Evolutionary conservation across 64 coral and sea anemone species (phyloP).

Genomic region (Montipora capricornis): DNA sequence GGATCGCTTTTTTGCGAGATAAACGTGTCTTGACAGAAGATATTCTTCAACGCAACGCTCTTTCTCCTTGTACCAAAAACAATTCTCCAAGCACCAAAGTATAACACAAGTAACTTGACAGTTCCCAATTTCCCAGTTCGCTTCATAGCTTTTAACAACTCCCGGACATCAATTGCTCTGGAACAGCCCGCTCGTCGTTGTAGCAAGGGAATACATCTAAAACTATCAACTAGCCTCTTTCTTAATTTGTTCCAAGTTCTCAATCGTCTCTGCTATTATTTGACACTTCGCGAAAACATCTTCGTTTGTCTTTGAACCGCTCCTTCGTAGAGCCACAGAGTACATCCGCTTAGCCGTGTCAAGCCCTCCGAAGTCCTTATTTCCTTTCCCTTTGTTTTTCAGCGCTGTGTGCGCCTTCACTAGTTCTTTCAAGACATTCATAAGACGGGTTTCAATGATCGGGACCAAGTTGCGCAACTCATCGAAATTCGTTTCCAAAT

Average conservation of each 20-base stretch:
- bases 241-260: constrained; percentile 36
- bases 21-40: no score
- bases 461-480: constrained; percentile 78
- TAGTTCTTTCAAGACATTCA: constrained; percentile 79
- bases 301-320: neutral
- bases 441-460: constrained; percentile 83
- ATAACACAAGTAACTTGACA: no score
- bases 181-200: no score
- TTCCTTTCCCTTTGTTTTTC: constrained; percentile 69
- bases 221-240: neutral
- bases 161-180: no score
- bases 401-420: constrained; percentile 74
- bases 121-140: no score
- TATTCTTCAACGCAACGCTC: no score
- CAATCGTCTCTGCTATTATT: constrained; percentile 29
- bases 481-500: neutral
- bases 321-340: constrained; percentile 78
- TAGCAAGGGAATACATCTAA: no score
- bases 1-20: no score
- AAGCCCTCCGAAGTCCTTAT: constrained; percentile 17
- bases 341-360: constrained; percentile 84
- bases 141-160: no score
- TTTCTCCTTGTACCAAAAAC: no score
- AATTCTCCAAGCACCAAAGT: no score
- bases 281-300: constrained; percentile 10